Conservation (phyloP, 2,888 invertebrate species). For the Spodoptera picta region DNA sequence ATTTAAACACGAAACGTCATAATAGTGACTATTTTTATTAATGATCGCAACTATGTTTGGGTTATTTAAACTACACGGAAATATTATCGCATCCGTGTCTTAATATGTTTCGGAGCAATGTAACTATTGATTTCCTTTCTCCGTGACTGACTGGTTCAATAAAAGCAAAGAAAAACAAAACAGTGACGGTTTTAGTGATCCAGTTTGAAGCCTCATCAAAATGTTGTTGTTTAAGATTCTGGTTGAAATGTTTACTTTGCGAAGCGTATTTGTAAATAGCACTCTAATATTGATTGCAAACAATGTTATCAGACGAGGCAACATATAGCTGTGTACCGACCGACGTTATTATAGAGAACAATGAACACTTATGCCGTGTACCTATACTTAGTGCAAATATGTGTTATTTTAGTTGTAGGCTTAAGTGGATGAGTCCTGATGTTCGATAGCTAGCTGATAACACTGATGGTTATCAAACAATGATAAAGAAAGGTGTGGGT, state of each 20-base stretch:
- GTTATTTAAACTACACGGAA: slow-evolving; percentile 5
- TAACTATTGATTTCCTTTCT: too few relatives aligned
- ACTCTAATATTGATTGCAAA: slow-evolving; percentile 44
- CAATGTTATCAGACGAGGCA: slow-evolving; percentile 35
- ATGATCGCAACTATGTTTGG: slow-evolving; percentile 19
- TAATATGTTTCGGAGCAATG: too few relatives aligned
- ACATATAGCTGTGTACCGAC: slow-evolving; percentile 2
- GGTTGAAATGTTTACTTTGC: slow-evolving; percentile 34
- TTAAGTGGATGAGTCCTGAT: slow-evolving; percentile 35
- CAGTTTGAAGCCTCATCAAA: slow-evolving; percentile 14
- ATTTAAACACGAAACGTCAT: slow-evolving; percentile 67
- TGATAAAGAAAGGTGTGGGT: slow-evolving; percentile 38
- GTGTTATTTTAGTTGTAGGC: slow-evolving; percentile 37
- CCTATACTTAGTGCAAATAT: slow-evolving; percentile 23
- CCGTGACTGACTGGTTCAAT: slow-evolving; percentile 5
- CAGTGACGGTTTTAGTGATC: slow-evolving; percentile 1
- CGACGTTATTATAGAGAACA: slow-evolving; percentile 41
- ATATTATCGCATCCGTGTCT: too few relatives aligned
- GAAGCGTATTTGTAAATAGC: slow-evolving; percentile 42
- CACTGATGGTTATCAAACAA: slow-evolving; percentile 43
- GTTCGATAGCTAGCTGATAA: slow-evolving; percentile 28
- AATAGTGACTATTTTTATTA: slow-evolving; percentile 45
- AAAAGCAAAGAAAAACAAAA: slow-evolving; percentile 7
- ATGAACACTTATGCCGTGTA: slow-evolving; percentile 36
- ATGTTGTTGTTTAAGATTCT: slow-evolving; percentile 32